phyloP scores from a whole-genome alignment of 2,888 invertebrate genomes.

The Argyresthia goedartella region DNA sequence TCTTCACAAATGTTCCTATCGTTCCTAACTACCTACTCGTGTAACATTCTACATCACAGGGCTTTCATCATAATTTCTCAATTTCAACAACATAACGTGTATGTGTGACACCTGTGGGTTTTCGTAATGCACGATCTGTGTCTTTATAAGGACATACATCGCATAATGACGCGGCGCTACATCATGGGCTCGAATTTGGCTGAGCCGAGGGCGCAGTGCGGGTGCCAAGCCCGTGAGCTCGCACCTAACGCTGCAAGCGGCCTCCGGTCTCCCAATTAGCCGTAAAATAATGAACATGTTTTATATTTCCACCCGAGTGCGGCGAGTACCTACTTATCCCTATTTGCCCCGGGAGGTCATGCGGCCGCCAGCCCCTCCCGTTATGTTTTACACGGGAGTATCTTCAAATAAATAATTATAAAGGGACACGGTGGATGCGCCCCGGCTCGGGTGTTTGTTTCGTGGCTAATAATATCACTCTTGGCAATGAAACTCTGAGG shows the following conservation, averaged over 20 bases:
- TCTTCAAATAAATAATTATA: slow-evolving; percentile 40
- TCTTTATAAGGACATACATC: slow-evolving; percentile 37
- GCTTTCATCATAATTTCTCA: too few species aligned
- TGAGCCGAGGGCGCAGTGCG: slow-evolving; percentile 52
- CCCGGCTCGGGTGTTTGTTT: slow-evolving; percentile 17
- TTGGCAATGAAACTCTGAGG: background rate
- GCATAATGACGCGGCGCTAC: slow-evolving; percentile 49
- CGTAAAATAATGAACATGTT: slow-evolving; percentile 72
- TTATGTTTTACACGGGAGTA: slow-evolving; percentile 38
- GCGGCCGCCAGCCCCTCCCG: slow-evolving; percentile 38
- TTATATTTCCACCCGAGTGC: slow-evolving; percentile 66
- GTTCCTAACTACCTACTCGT: too few species aligned
- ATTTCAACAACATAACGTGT: too few species aligned
- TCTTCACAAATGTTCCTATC: too few species aligned
- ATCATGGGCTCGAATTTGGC: slow-evolving; percentile 44
- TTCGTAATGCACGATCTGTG: slow-evolving; percentile 58
- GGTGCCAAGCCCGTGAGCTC: background rate
- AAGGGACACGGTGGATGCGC: slow-evolving; percentile 37
- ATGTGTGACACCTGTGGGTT: too few species aligned
- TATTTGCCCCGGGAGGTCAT: slow-evolving; percentile 65
- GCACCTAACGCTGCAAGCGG: slow-evolving; percentile 45
- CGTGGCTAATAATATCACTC: background rate
- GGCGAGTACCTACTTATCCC: slow-evolving; percentile 54
- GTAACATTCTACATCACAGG: too few species aligned
- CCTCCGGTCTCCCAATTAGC: slow-evolving; percentile 64